Evolutionary conservation across 35 echinoderm and acorn worm species (phyloP).

Genomic region (Heliocidaris erythrogramma): DNA sequence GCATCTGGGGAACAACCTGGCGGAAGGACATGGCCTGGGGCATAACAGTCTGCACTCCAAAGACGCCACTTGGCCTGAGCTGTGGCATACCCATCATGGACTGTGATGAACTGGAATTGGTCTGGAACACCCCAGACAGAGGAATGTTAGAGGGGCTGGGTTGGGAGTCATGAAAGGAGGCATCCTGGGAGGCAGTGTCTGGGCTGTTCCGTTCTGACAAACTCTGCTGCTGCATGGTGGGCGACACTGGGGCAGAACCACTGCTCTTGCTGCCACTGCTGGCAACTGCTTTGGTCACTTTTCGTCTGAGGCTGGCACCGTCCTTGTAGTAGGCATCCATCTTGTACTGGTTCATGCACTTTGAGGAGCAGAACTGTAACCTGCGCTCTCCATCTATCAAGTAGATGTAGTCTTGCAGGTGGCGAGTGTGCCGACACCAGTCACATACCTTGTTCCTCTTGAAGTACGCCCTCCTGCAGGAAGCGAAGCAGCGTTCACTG

Average conservation of each 20-base stretch:
- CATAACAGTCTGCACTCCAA: conserved; percentile 44
- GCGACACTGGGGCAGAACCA: conserved; percentile 18
- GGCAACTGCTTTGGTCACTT: conserved; percentile 39
- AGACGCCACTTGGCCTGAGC: conserved; percentile 43
- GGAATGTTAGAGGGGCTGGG: conserved; percentile 48
- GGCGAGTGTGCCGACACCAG: conserved; percentile 84
- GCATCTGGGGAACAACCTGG: conserved; percentile 16
- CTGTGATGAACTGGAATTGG: conserved; percentile 30
- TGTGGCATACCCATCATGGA: conserved; percentile 20
- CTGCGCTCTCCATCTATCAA: conserved; percentile 49
- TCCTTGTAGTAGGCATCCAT: conserved; percentile 65
- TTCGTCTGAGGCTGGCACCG: neutral
- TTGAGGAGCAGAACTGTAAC: conserved; percentile 85
- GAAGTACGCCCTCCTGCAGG: conserved; percentile 81
- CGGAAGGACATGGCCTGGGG: conserved; percentile 7
- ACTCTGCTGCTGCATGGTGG: conserved; percentile 39
- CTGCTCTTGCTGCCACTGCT: conserved; percentile 36
- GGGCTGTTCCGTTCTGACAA: neutral
- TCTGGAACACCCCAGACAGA: conserved; percentile 40
- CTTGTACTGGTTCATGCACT: conserved; percentile 81
- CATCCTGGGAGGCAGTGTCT: conserved; percentile 31
- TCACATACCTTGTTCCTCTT: conserved; percentile 76
- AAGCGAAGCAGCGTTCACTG: conserved; percentile 93
- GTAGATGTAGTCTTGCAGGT: conserved; percentile 66
- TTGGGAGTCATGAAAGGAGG: neutral